Evolutionary conservation across 2,113 vertebrate genomes (phyloP).

Genomic region (Recurvirostra avosetta): DNA sequence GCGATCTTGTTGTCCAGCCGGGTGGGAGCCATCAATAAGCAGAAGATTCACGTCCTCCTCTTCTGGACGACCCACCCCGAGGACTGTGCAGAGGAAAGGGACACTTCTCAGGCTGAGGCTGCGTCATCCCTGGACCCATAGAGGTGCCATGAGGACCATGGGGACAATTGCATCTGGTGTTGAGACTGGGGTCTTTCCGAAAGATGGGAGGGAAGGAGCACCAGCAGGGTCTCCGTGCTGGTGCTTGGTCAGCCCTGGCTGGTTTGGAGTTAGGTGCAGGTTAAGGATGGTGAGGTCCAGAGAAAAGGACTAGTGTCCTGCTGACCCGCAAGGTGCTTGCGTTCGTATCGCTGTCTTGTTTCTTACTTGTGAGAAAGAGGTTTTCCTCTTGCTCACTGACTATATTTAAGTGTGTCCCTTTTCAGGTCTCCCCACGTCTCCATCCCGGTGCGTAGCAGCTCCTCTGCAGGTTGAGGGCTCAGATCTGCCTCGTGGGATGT

Average conservation of each 20-base stretch:
- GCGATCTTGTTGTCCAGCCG: not conserved
- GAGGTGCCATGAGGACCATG: not conserved
- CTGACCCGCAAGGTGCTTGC: not conserved
- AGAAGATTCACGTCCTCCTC: not conserved
- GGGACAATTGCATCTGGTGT: rapidly evolving
- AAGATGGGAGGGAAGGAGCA: not conserved
- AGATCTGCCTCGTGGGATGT: not conserved
- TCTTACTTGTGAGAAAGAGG: not conserved
- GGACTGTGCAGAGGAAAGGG: not conserved
- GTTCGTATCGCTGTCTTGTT: rapidly evolving
- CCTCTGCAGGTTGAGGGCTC: not conserved
- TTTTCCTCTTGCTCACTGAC: not conserved
- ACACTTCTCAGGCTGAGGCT: not conserved
- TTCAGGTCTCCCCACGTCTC: not conserved
- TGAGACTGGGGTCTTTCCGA: not conserved
- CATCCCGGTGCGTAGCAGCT: rapidly evolving
- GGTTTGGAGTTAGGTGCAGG: not conserved
- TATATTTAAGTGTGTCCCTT: rapidly evolving
- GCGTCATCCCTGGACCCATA: rapidly evolving
- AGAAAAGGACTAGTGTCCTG: not conserved
- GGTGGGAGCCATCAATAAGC: not conserved
- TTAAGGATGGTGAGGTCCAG: not conserved
- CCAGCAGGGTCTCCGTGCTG: not conserved
- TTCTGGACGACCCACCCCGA: not conserved
- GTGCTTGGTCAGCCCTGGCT: not conserved